Conservation (phyloP, 2,888 invertebrate genomes). For the Melanchra persicariae region DNA sequence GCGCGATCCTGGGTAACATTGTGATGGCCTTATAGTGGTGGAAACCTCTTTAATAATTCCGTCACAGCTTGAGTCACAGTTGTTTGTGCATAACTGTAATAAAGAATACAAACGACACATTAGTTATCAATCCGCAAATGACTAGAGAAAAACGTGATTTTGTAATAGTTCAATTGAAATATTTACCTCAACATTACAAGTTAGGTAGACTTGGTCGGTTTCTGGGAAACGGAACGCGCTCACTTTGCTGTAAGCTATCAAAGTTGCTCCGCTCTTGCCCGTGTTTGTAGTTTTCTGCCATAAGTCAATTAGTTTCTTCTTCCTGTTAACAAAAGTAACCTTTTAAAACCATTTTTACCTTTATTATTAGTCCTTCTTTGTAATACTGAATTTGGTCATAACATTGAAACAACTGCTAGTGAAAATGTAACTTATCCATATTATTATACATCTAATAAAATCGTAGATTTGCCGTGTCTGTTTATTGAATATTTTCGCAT, state of each 20-base stretch:
- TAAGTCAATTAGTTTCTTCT: constrained; percentile 92
- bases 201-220: constrained; percentile 93
- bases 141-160: neutral
- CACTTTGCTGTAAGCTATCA: constrained; percentile 92
- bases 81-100: constrained; percentile 82
- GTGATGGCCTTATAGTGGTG: constrained; percentile 76
- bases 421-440: neutral
- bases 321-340: constrained; percentile 80
- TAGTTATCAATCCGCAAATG: neutral
- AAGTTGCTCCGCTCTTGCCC: constrained; percentile 91
- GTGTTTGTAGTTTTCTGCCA: constrained; percentile 92
- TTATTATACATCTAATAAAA: too few species aligned
- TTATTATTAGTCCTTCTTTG: neutral
- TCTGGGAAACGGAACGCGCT: constrained; percentile 94
- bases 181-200: constrained; percentile 93
- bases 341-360: accelerated
- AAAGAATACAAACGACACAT: constrained; percentile 54
- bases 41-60: constrained; percentile 79
- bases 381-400: too few species aligned
- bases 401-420: neutral
- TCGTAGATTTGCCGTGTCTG: too few species aligned
- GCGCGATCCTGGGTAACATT: constrained; percentile 79
- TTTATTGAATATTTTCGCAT: too few species aligned
- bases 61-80: constrained; percentile 83
- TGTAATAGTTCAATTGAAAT: neutral